Base-by-base conservation (phyloP, 2,113 vertebrate species). In the Alaudala cheleensis region DNA sequence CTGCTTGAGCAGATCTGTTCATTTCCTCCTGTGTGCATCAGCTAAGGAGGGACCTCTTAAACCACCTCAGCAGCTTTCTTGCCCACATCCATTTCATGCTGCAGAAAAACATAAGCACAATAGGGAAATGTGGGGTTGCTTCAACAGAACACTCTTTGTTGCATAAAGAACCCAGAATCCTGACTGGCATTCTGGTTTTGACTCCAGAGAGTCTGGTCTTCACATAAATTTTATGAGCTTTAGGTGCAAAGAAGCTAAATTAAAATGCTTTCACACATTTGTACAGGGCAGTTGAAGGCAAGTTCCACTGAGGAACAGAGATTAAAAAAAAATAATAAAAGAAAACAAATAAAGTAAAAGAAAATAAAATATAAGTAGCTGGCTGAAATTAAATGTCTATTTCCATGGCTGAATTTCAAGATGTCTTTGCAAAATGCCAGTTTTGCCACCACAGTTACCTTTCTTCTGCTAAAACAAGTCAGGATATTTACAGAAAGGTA, bases 401-500 rank as follows among this genome's bases (percentile, higher is more conserved):
- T 86, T 83, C 42, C 20, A 29, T 10, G 6, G 19, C 45, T 88
- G 72, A 77, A 65, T 90, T 53, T 90, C 14, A 61, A 81, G 22
- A 33, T 23, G 8, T 29, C 58, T 65, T 80, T 73, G 25, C 37
- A 81, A 91, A 88, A 88, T 58, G 58, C 10, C 25, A 54, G n/a
- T 54, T 92, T 69, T 83, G 40, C 62, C 80, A 54, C 71, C 67
- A 73, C n/a, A 9, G 42, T 51, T 81, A 80, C 49, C 50, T 88
- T 83, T 73, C 84, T 86, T 22, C 50, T 83, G 50, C 60, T 94
- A 89, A 91, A 96, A 94, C 2, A 57, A 42, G 60, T 57, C 25
- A 78, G 26, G 60, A 84, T 92, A 83, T 84, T 94, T 94, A 58
- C 60, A 94, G 83, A 86, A 96, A 73, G 14, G 58, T 73, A 60